A percentile compares a stretch with the other conserved stretches of the same genome.
Evolutionary conservation across 2,888 invertebrate genomes (phyloP).

Genomic region (Tromatobia lineatoria): DNA sequence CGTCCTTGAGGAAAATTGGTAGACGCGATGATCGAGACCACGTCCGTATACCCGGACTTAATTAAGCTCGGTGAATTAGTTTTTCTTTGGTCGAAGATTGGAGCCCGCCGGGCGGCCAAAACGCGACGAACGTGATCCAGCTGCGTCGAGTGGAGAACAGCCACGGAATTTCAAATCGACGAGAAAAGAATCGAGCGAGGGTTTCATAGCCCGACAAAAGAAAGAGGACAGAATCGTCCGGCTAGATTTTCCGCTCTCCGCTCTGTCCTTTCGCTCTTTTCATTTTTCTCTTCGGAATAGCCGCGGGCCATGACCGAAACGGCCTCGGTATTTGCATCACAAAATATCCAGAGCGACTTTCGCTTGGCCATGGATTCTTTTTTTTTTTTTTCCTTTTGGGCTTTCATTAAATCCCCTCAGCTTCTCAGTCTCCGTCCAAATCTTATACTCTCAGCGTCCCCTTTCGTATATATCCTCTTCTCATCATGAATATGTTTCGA

Average conservation of each 20-base stretch:
- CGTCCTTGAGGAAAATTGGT: conserved; percentile 39
- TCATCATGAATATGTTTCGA: conserved; percentile 70
- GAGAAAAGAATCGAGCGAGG: conserved; percentile 40
- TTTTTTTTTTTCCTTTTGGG: conserved; percentile 52
- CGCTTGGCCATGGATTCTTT: conserved; percentile 50
- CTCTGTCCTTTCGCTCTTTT: conserved; percentile 72
- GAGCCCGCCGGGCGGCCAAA: conserved; percentile 47
- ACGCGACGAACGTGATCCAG: conserved; percentile 71
- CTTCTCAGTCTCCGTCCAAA: conserved; percentile 35
- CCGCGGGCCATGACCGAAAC: conserved; percentile 49
- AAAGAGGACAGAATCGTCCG: conserved; percentile 29
- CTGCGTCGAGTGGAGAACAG: conserved; percentile 61
- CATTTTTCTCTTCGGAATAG: conserved; percentile 74
- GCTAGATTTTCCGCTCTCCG: conserved; percentile 43
- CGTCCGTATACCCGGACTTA: conserved; percentile 59
- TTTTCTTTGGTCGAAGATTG: conserved; percentile 64
- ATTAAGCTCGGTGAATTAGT: conserved; percentile 73
- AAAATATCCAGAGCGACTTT: conserved; percentile 67
- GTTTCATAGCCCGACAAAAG: conserved; percentile 1
- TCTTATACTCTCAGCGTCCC: conserved; percentile 3
- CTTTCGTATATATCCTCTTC: conserved; percentile 27
- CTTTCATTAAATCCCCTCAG: conserved; percentile 79
- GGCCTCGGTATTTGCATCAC: conserved; percentile 78
- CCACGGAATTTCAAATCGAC: conserved; percentile 79
- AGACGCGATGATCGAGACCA: conserved; percentile 46